Conservation (phyloP, 2,113 vertebrate genomes). For the Ochotona curzoniae region DNA sequence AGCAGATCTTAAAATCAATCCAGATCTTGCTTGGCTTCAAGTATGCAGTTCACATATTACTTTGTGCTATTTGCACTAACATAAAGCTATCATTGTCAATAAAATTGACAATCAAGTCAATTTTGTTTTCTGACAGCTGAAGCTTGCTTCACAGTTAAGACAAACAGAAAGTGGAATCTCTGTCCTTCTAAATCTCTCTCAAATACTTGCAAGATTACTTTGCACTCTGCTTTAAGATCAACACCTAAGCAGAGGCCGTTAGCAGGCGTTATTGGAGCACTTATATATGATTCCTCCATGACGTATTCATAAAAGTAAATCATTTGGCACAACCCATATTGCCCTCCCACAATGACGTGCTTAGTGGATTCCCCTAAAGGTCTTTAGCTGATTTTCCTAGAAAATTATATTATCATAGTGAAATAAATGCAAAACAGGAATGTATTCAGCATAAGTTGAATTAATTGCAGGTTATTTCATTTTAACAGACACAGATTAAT, state of each 20-base stretch:
- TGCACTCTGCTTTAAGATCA: conserved; percentile 15
- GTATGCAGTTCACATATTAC: not conserved
- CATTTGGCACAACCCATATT: not conserved
- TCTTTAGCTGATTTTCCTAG: not conserved
- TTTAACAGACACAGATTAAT: not conserved
- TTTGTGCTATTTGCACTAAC: conserved; percentile 24
- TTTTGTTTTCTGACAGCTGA: conserved; percentile 28
- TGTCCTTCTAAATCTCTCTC: not conserved
- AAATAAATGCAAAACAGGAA: conserved; percentile 52
- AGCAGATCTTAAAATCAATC: conserved; percentile 34
- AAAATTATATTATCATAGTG: not conserved
- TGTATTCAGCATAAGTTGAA: not conserved
- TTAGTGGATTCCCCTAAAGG: not conserved
- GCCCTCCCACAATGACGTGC: not conserved
- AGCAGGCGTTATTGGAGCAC: not conserved
- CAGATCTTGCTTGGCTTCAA: conserved; percentile 21
- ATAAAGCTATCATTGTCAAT: conserved; percentile 43
- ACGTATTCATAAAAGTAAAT: not conserved
- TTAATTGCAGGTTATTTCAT: conserved; percentile 21
- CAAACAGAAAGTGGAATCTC: not conserved
- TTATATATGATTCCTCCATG: not conserved
- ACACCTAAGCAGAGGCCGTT: not conserved
- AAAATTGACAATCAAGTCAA: conserved; percentile 37
- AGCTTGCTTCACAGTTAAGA: conserved; percentile 26
- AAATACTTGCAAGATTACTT: not conserved